Conservation (phyloP, 2,113 vertebrate genomes). For the Sinosuthora webbiana region DNA sequence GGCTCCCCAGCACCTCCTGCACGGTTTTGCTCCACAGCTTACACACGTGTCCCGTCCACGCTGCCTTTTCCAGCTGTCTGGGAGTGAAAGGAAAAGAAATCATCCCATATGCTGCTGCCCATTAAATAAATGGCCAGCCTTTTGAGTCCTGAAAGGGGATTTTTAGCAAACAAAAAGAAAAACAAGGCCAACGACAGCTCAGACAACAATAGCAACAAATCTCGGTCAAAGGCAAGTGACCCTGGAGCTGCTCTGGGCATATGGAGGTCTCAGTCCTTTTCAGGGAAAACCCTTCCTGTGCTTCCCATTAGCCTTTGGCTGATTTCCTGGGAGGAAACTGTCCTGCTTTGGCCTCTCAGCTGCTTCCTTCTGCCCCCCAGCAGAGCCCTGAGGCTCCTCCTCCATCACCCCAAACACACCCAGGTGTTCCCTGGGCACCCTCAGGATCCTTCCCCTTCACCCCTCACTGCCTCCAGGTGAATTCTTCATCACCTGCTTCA, state of each 20-base stretch:
- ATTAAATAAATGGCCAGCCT: background rate
- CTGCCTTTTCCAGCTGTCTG: background rate
- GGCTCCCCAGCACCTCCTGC: background rate
- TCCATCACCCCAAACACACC: background rate
- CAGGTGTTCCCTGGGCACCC: too few relatives aligned
- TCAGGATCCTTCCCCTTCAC: too few relatives aligned
- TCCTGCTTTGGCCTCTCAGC: background rate
- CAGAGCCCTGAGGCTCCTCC: background rate
- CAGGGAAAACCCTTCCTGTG: background rate
- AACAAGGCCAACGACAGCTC: constrained; percentile 1
- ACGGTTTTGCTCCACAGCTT: background rate
- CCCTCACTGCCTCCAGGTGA: accelerated
- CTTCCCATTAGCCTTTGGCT: background rate
- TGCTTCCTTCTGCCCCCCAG: background rate
- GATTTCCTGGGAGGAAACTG: background rate
- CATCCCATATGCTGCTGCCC: background rate
- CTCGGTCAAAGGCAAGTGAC: constrained; percentile 13
- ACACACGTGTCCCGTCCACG: background rate
- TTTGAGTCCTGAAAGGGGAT: background rate
- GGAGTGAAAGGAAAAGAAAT: background rate
- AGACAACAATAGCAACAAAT: constrained; percentile 22
- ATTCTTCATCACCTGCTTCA: background rate
- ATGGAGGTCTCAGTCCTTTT: background rate
- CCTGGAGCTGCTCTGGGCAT: background rate
- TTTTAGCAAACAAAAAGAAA: constrained; percentile 38